Percentiles rank a stretch among this genome's conserved stretches.
These are phyloP conservation scores for Blomia tropicalis DNA, from an alignment of 2,888 invertebrate genomes.

Conservation along the genomic window DNA sequence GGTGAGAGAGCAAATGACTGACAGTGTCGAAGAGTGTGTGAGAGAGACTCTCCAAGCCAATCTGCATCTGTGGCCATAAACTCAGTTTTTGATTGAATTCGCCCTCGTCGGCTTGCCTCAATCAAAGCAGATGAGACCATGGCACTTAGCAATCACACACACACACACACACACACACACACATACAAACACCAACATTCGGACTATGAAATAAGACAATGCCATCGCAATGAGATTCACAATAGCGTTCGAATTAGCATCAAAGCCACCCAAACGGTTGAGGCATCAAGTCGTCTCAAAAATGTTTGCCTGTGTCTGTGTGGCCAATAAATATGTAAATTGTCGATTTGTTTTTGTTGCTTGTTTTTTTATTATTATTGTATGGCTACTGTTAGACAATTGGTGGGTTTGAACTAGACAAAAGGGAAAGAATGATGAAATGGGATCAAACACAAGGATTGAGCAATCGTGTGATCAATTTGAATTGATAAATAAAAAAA, in stretches of 20 bases:
- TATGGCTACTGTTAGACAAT: background rate
- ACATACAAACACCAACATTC: no score
- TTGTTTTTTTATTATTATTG: no score
- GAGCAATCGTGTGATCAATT: background rate
- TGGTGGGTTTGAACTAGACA: constrained; percentile 2
- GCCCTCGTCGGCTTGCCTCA: background rate
- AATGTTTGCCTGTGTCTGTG: background rate
- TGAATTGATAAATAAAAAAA: no score
- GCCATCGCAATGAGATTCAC: background rate
- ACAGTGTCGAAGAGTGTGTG: no score
- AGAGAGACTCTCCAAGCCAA: background rate
- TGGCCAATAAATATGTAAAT: constrained; percentile 15
- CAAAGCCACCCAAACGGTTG: background rate
- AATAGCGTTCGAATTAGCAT: background rate
- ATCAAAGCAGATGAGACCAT: background rate
- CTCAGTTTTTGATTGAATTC: constrained; percentile 14
- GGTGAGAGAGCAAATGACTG: background rate
- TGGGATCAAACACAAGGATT: background rate
- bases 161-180: no score
- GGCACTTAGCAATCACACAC: no score
- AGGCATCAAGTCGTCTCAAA: background rate
- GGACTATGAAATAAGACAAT: no score
- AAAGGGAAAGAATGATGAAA: background rate
- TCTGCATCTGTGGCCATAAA: constrained; percentile 1
- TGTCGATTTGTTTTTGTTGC: no score